Conservation (phyloP, 2,113 vertebrate species). For the Acanthisitta chloris region DNA sequence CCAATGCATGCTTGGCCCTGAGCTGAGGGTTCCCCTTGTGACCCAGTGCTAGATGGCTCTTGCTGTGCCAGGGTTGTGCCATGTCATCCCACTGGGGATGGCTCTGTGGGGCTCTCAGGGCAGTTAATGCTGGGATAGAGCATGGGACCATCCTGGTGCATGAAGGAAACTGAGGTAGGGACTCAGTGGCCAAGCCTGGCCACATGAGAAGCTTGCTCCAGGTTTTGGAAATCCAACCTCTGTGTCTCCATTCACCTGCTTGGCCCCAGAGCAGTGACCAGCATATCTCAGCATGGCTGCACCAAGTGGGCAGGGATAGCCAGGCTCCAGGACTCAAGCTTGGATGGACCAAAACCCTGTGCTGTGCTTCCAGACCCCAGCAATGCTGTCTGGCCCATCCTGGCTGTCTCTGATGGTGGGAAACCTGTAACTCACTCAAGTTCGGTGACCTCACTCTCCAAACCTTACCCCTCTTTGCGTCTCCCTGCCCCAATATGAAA, state of each 20-base stretch:
- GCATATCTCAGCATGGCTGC: rapidly evolving
- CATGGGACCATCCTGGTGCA: background rate
- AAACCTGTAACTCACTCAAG: background rate
- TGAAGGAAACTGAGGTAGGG: background rate
- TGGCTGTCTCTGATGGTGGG: background rate
- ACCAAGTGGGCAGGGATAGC: rapidly evolving
- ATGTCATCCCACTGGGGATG: background rate
- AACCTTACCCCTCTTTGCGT: background rate
- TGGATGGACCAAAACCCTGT: background rate
- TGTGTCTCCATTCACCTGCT: rapidly evolving
- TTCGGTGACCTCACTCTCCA: background rate
- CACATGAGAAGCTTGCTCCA: rapidly evolving
- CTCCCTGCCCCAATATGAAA: background rate
- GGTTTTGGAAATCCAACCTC: background rate
- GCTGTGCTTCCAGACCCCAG: background rate
- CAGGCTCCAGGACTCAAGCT: rapidly evolving
- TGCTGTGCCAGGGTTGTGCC: rapidly evolving
- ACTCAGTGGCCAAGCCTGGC: rapidly evolving
- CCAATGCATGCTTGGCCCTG: background rate
- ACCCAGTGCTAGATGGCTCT: background rate
- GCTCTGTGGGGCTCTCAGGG: background rate
- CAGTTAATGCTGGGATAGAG: background rate
- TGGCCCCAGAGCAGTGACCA: rapidly evolving
- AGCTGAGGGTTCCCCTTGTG: background rate
- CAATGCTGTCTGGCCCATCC: background rate